These are phyloP conservation scores for Orbicella faveolata DNA, from an alignment of 64 coral and sea anemone genomes.

Conservation along the genomic window DNA sequence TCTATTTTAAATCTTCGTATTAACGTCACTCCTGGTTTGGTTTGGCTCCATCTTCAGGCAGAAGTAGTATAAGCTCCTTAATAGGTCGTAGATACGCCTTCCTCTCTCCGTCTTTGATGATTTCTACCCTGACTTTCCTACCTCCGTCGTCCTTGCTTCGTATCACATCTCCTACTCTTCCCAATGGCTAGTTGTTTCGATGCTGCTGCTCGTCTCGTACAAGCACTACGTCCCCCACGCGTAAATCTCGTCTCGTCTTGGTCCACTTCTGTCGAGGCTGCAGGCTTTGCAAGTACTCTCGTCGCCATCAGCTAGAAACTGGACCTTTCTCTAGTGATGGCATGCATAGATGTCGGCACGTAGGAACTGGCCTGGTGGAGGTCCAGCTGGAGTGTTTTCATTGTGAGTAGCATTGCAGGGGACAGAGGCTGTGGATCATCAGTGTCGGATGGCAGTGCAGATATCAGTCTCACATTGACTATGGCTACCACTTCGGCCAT, in stretches of 20 bases:
- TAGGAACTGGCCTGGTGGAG: conserved; percentile 40
- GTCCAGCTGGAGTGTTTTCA: conserved; percentile 46
- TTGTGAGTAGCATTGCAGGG: conserved; percentile 48
- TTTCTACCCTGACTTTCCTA: no score
- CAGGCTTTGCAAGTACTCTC: conserved; percentile 17
- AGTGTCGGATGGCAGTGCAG: conserved; percentile 22
- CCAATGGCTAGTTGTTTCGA: no score
- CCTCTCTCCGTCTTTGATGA: no score
- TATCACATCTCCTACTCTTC: no score
- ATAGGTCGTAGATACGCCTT: neutral
- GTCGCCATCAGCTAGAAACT: conserved; percentile 9
- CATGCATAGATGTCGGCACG: conserved; percentile 17
- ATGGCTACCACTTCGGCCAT: no score
- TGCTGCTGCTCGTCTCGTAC: no score
- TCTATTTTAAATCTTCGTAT: neutral
- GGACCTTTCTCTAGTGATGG: conserved; percentile 44
- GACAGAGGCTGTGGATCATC: conserved; percentile 48
- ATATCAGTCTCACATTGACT: conserved; percentile 43
- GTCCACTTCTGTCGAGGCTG: conserved; percentile 24
- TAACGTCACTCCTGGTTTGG: neutral
- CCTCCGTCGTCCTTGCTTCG: no score
- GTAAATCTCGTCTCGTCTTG: neutral
- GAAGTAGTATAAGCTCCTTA: conserved; percentile 3
- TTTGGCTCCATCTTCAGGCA: neutral
- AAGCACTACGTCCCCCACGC: no score